Base-by-base conservation (phyloP, 2,113 vertebrate genomes). In the Crotalus horridus region DNA sequence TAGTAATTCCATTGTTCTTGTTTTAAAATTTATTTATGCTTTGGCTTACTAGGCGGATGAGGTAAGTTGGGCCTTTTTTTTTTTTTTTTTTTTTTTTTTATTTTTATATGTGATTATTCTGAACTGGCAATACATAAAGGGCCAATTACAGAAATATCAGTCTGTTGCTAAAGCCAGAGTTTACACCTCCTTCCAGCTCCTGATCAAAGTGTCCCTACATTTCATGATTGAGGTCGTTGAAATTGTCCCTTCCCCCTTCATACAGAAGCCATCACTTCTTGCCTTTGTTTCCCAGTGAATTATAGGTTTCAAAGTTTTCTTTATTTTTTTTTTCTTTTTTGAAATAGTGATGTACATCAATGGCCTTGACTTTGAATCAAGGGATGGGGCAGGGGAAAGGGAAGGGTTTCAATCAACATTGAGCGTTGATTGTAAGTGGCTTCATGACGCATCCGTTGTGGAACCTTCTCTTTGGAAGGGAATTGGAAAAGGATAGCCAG, bases 31-130 rank as follows among this genome's bases (percentile, higher is more conserved):
- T 69, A 99, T 99, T 99, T 99, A 98, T 98, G 99, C 98, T 98
- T 98, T 98, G 98, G 98, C 98, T 99, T 98, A 98, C 98, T 98
- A 99, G 98, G 98, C 99, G 98, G 98, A 99, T 99, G 99, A 99
- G 98, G 99, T 98, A 99, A 99, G 97, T 97, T 97, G 97, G 98
- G 98, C 97, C 98, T 98, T 98, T 92, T 98, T 99, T 39, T 39
- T 39, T 39, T 39, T 39, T 56, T 54, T 48, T 48, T 54, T 15
- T 54, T 12, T 56, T 56, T 56, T 56, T 56, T 56, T 64, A 46
- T 74, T 74, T 74, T 39, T 9, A 39, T 98, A 98, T 98, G 98
- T 98, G 99, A 99, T 99, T 99, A 99, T 99, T 99, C 98, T 98
- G 96, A 98, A 98, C 98, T 98, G 98, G 98, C 98, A 99, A 99